phyloP scores from a whole-genome alignment of 2,113 vertebrate species.

The Lycaon pictus region DNA sequence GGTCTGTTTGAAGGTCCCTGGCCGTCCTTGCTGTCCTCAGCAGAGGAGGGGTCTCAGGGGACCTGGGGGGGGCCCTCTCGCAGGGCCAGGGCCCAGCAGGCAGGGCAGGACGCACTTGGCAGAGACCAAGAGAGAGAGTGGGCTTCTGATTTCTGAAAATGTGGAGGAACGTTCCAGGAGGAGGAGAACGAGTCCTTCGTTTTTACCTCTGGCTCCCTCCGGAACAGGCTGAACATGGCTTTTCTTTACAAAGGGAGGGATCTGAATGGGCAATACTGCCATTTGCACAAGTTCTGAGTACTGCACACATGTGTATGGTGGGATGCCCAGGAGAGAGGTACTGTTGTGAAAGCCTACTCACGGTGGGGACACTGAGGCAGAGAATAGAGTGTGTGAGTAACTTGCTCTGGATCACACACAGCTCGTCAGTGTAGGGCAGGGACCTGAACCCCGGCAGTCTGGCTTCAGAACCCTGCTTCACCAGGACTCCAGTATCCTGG shows the following conservation, averaged over 20 bases:
- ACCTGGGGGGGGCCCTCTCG: not conserved
- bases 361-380: not conserved
- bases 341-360: not conserved
- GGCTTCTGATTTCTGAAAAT: not conserved
- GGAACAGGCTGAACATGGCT: too few relatives aligned
- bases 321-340: not conserved
- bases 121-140: rapidly evolving
- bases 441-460: too few relatives aligned
- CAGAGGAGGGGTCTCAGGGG: not conserved
- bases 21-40: not conserved
- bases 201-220: not conserved
- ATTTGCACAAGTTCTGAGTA: not conserved
- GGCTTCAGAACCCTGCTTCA: not conserved
- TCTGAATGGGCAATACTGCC: not conserved
- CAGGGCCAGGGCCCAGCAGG: not conserved
- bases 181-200: not conserved
- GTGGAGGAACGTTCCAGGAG: not conserved
- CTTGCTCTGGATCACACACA: not conserved
- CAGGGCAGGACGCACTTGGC: too few relatives aligned
- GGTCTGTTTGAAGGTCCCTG: not conserved
- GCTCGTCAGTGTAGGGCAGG: not conserved
- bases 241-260: not conserved
- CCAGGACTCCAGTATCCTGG: not conserved
- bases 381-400: not conserved
- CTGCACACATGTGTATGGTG: not conserved